Evolutionary conservation across 1,140 invertebrate genomes (phyloP).

Genomic region (Stenopsyche tienmushanensis): DNA sequence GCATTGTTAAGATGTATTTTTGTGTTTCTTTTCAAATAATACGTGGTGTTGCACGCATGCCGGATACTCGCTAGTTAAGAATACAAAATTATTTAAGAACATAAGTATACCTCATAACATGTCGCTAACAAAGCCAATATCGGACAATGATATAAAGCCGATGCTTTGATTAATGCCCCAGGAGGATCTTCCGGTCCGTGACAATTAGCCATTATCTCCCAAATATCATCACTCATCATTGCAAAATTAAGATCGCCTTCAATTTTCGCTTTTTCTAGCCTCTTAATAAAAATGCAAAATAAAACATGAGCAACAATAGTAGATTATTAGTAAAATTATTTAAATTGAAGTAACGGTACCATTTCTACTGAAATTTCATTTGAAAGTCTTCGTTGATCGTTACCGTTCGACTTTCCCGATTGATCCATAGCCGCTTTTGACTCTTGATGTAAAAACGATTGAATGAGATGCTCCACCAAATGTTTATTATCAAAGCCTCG

Average conservation of each 20-base stretch:
- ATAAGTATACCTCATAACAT: slow-evolving; percentile 62
- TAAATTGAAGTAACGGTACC: slow-evolving; percentile 36
- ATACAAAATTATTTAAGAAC: too few species aligned
- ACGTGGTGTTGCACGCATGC: too few species aligned
- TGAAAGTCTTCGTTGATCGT: slow-evolving; percentile 48
- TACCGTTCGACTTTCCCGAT: slow-evolving; percentile 48
- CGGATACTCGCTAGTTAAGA: too few species aligned
- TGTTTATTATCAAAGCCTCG: slow-evolving; percentile 55
- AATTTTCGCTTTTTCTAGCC: neutral
- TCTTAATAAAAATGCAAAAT: slow-evolving; percentile 1
- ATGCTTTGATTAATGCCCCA: slow-evolving; percentile 59
- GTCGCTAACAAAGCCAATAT: slow-evolving; percentile 64
- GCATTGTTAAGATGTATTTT: too few species aligned
- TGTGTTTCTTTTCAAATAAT: too few species aligned
- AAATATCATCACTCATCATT: slow-evolving; percentile 56
- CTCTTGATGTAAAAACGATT: slow-evolving; percentile 55
- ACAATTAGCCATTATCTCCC: slow-evolving; percentile 63
- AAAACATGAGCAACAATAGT: neutral
- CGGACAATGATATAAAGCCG: slow-evolving; percentile 57
- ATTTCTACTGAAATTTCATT: slow-evolving; percentile 49
- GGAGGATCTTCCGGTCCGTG: slow-evolving; percentile 69
- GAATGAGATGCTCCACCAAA: slow-evolving; percentile 58
- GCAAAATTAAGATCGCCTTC: slow-evolving; percentile 7
- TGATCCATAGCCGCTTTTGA: slow-evolving; percentile 44
- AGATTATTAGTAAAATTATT: neutral